phyloP scores from a whole-genome alignment of 2,888 invertebrate species.

The Drosophila ezoana region DNA sequence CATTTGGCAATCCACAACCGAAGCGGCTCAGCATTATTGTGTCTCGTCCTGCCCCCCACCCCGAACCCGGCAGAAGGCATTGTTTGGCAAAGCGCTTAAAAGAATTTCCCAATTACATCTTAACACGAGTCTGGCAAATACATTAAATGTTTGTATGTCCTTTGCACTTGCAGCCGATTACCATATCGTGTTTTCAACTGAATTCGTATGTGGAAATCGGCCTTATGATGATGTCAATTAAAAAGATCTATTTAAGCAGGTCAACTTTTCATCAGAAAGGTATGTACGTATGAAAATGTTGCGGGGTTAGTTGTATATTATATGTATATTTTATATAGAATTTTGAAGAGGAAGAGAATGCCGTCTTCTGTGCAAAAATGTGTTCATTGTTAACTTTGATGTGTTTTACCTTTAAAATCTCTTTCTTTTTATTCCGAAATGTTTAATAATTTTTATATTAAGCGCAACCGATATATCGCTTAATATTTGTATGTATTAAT shows the following conservation, averaged over 20 bases:
- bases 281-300: too few relatives aligned
- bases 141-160: constrained; percentile 40
- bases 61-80: constrained; percentile 2
- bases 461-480: too few relatives aligned
- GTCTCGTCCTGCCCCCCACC: background rate
- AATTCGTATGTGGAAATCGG: background rate
- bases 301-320: too few relatives aligned
- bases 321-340: too few relatives aligned
- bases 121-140: constrained; percentile 30
- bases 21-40: constrained; percentile 20
- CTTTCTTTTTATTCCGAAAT: too few relatives aligned
- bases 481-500: too few relatives aligned
- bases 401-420: too few relatives aligned
- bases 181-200: constrained; percentile 9
- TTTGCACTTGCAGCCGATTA: constrained; percentile 51
- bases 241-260: background rate
- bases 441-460: too few relatives aligned
- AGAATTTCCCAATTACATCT: constrained; percentile 71
- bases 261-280: background rate
- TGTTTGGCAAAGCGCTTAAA: constrained; percentile 68
- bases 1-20: constrained; percentile 62
- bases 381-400: too few relatives aligned
- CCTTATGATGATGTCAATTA: constrained; percentile 10
- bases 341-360: too few relatives aligned
- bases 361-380: too few relatives aligned